Evolutionary conservation across 1,140 invertebrate species (phyloP).

Genomic region (Achroia grisella): DNA sequence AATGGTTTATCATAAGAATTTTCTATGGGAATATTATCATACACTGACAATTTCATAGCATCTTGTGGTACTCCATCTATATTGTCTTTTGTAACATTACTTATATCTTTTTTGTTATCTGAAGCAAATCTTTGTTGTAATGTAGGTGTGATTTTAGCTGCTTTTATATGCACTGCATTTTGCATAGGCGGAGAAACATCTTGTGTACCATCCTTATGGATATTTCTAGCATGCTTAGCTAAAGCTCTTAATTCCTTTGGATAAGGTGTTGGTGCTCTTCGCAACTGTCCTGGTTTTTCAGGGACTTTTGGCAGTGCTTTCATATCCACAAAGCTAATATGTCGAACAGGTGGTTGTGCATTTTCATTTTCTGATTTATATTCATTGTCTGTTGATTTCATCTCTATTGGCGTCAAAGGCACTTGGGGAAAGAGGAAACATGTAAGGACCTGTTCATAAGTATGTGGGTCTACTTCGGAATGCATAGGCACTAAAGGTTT

Average conservation of each 20-base stretch:
- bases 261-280: constrained; percentile 92
- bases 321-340: constrained; percentile 72
- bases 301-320: constrained; percentile 56
- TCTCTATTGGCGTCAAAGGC: constrained; percentile 62
- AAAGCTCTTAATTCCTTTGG: constrained; percentile 92
- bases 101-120: constrained; percentile 54
- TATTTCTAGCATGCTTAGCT: constrained; percentile 82
- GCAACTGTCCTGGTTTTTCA: constrained; percentile 73
- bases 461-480: constrained; percentile 87
- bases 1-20: constrained; percentile 69
- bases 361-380: constrained; percentile 53
- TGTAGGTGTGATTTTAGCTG: constrained; percentile 71
- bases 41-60: constrained; percentile 51
- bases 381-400: constrained; percentile 38
- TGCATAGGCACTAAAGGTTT: constrained; percentile 93
- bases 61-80: constrained; percentile 32
- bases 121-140: constrained; percentile 70
- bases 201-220: constrained; percentile 67
- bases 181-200: constrained; percentile 66
- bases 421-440: constrained; percentile 94
- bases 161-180: constrained; percentile 70
- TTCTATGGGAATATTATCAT: constrained; percentile 60
- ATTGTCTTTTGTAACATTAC: constrained; percentile 28
- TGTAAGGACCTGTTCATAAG: constrained; percentile 89
- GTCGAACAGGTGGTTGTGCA: constrained; percentile 40